Base-by-base conservation (phyloP, 1,140 invertebrate species). In the Penaeus japonicus region DNA sequence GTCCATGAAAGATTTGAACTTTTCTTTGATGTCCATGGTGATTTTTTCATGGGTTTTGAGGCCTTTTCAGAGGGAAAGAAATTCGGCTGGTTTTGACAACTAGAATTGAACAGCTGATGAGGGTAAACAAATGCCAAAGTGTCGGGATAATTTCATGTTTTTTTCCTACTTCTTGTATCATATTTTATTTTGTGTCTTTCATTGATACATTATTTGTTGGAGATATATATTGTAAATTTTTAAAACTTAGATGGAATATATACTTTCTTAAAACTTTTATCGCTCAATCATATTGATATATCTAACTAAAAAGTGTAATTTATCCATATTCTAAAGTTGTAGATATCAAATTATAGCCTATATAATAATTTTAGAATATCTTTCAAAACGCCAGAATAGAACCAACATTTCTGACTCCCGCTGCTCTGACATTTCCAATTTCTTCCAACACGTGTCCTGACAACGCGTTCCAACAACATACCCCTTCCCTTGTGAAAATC, bases 11-110 rank as follows among this genome's bases (percentile, higher is more conserved):
- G 88, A 86, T 35, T 86, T 91, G 22, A 91, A 85, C 88, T 91
- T 91, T 39, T 88, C 90, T 53, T 91, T 91, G 54, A 91, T 90
- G 88, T 91, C 90, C 90, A 90, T 90, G 20, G 79, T 85, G 77
- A 54, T n/a, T 53, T 75, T 7, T 77, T 77, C 39, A 27, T 32
- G 73, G 18, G 73, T 77, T 77, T 47, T 15, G 47, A 15, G 47
- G 30, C 32, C n/a, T 22, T 81, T 47, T n/a, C 77, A 79, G 65
- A n/a, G 54, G 27, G 27, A 12, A 22, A 12, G 39, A 20, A 12
- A 12, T 30, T 24, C n/a, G 47, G 20, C 62, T 2, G 4, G 18
- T 27, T 18, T n/a, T 55, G 47, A 81, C 79, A 81, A 27, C 30
- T 57, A 22, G n/a, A 32, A 20, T 5, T 17, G 32, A 85, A 32